A percentile compares a stretch with the other conserved stretches of the same genome.
Evolutionary conservation across 1,140 invertebrate genomes (phyloP).

Genomic region (Limonius californicus): DNA sequence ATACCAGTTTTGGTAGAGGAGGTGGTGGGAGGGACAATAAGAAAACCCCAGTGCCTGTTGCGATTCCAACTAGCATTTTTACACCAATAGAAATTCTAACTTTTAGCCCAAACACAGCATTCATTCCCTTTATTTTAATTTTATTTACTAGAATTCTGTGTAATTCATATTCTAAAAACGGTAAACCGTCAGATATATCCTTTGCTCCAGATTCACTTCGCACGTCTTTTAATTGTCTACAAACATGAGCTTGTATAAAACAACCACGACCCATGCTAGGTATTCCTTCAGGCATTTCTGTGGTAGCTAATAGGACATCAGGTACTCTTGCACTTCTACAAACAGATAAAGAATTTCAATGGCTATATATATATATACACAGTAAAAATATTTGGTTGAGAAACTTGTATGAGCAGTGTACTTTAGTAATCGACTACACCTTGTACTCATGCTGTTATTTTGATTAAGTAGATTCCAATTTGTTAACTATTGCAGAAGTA

Average conservation of each 20-base stretch:
- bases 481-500: too few relatives aligned
- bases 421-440: not conserved
- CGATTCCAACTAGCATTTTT: constrained; percentile 78
- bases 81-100: constrained; percentile 86
- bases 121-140: constrained; percentile 89
- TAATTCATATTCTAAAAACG: constrained; percentile 94
- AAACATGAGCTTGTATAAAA: constrained; percentile 75
- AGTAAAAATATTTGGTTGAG: not conserved
- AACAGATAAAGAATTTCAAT: too few relatives aligned
- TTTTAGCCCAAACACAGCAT: constrained; percentile 82
- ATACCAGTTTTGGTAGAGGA: constrained; percentile 62
- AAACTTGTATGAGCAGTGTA: not conserved
- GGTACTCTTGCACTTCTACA: constrained; percentile 78
- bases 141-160: constrained; percentile 90
- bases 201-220: constrained; percentile 86
- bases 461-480: too few relatives aligned
- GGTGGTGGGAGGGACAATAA: constrained; percentile 71
- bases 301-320: constrained; percentile 84
- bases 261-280: constrained; percentile 71
- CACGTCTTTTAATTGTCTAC: constrained; percentile 72
- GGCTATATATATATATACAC: too few relatives aligned
- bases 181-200: constrained; percentile 88
- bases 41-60: constrained; percentile 82
- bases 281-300: constrained; percentile 76
- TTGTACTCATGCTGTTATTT: too few relatives aligned